Base-by-base conservation (phyloP, 92 coral and sea anemone genomes). In the Palythoa heliodiscus region DNA sequence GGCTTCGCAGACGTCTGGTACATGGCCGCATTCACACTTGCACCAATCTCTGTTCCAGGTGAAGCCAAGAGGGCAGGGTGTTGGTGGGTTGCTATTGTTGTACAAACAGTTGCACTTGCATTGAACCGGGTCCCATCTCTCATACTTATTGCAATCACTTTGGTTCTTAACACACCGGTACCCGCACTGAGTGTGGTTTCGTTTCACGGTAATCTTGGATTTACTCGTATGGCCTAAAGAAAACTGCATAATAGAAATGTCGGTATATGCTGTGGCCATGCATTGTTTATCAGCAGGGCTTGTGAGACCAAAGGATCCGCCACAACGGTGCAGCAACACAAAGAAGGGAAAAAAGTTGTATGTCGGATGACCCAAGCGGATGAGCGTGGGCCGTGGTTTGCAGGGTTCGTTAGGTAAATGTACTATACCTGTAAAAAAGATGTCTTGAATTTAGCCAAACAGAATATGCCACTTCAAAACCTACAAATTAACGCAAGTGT, bases 311-410 rank as follows among this genome's bases (percentile, higher is more conserved):
- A 40, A 69, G 0, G 90, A 82, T 11, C 90, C 90, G 13, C 90
- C 90, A 43, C 90, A 87, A n/a, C 90, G 90, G 16, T 87, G 83
- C 6, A 87, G 87, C 29, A 78, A 40, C 37, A 87, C 86, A 75
- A 57, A 87, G 58, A 50, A 81, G 10, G 90, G 90, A 35, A 87
- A 73, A 35, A 7, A 25, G 13, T 75, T 40, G 70, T 68, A 87
- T 0, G 35, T 23, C 2, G 89, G 89, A 60, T 73, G 78, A 7
- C 71, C 87, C 40, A 87, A 19, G 25, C 82, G n/a, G 10, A 87
- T 63, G 39, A 87, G 39, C 24, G 86, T 71, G 48, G 90, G 86
- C 24, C 83, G 75, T 11, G 82, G 57, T 0, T 52, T 9, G 47
- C 90, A 87, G 68, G 22, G 60, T 47, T 81, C 86, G 43, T 82